Evolutionary conservation across 2,888 invertebrate genomes (phyloP), one percentile per base, ranked within the genome.

Genomic region (Zaprionus lineosus): DNA sequence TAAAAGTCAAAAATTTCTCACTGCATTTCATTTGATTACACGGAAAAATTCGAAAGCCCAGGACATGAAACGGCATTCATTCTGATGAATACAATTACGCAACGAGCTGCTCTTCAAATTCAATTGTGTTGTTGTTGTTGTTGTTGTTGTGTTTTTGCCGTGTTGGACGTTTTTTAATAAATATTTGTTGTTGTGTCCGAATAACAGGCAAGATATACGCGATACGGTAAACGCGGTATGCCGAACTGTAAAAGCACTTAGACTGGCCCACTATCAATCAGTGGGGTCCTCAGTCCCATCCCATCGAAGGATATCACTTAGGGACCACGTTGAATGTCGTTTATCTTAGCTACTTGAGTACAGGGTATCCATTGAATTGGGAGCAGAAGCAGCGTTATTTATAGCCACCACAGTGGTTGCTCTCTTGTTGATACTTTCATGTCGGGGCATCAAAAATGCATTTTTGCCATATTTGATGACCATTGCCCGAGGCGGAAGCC

Each of bases 71-170:
- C 34, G 28, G 48, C 60, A 61, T 62, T 63, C 63, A 62, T 62
- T 62, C 60, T 64, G 50, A 69, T 72, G 59, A 81, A 77, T 78
- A 69, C 69, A 78, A 77, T 77, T 81, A 78, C 72, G 60, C 66
- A 69, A 66, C 61, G 66, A 57, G 46, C 33, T 57, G 19, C 57
- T 46, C 61, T 39, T 52, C 39, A 65, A 61, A 61, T 67, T 65
- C 56, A 50, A 56, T 48, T 24, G 16, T 16, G 11, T 18, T 37
- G 12, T 41, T 44, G 6, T 14, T 46, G 24, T 18, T 34, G 34
- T 26, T 31, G 18, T 21, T 37, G 21, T 47, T 57, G 31, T 33
- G 9, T 40, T 58, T 9, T 40, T 29, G 7, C n/a, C n/a, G n/a
- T n/a, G n/a, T n/a, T n/a, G n/a, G n/a, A n/a, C n/a, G n/a, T n/a